These are phyloP conservation scores for Pseudomyrmex cubaensis DNA, from an alignment of 1,140 invertebrate species.

Conservation along the genomic window DNA sequence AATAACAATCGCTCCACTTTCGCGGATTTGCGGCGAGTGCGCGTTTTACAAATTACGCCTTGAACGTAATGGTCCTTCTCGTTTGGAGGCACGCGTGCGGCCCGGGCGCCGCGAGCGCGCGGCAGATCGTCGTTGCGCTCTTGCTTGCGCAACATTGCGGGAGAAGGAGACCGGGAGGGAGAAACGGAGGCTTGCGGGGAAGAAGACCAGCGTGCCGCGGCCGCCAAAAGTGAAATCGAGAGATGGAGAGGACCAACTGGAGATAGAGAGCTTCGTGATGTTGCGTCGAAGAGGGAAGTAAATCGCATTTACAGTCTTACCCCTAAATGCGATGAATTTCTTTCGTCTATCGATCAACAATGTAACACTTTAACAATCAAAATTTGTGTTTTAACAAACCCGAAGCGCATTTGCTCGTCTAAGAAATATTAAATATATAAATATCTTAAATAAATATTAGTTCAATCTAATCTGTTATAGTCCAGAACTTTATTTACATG, in stretches of 20 bases:
- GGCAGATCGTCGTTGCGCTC: conserved; percentile 29
- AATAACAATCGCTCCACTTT: conserved; percentile 44
- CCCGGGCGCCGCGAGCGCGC: background rate
- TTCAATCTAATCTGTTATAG: background rate
- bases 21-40: conserved; percentile 35
- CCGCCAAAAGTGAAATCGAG: conserved; percentile 82
- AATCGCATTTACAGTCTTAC: background rate
- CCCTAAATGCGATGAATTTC: background rate
- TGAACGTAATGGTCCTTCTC: conserved; percentile 35
- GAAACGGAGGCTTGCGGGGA: conserved; percentile 61
- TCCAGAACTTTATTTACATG: background rate
- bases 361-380: conserved; percentile 2
- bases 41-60: conserved; percentile 43
- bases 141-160: conserved; percentile 33
- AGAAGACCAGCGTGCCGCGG: conserved; percentile 63
- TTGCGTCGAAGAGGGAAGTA: conserved; percentile 46
- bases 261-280: conserved; percentile 47
- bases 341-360: background rate
- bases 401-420: background rate
- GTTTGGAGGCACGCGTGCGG: conserved; percentile 19
- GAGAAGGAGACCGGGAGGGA: conserved; percentile 41
- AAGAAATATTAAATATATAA: background rate
- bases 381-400: background rate
- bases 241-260: conserved; percentile 72
- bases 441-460: background rate